Evolutionary conservation across 2,113 vertebrate species (phyloP).

Genomic region (Nanorana parkeri): DNA sequence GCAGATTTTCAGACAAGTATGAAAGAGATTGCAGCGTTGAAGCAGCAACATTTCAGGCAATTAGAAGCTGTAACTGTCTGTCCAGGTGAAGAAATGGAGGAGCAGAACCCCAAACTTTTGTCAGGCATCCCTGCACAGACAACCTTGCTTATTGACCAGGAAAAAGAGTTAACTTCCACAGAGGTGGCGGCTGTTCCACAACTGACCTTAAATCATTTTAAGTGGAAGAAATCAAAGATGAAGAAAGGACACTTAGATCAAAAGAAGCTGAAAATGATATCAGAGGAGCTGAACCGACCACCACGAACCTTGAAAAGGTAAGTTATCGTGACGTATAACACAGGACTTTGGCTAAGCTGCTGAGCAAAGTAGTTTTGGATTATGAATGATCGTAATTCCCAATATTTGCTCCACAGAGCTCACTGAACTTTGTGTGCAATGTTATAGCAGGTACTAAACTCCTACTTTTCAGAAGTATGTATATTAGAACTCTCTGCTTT

Average conservation of each 20-base stretch:
- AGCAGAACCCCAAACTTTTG: neutral
- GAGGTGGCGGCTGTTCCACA: slow-evolving; percentile 60
- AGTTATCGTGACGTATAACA: neutral
- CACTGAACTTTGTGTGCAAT: no score
- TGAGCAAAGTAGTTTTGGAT: no score
- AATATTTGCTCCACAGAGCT: no score
- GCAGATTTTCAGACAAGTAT: slow-evolving; percentile 68
- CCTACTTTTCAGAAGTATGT: no score
- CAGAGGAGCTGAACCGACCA: slow-evolving; percentile 63
- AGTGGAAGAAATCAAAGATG: slow-evolving; percentile 60
- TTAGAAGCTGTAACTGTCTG: neutral
- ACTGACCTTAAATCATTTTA: slow-evolving; percentile 57
- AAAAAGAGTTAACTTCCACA: slow-evolving; percentile 19
- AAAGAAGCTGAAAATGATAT: slow-evolving; percentile 61
- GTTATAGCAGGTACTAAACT: no score
- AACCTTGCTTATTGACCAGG: neutral
- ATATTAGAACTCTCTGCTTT: no score
- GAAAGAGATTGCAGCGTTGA: slow-evolving; percentile 67
- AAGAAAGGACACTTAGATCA: slow-evolving; percentile 56
- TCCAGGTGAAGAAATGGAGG: neutral
- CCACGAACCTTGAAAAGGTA: slow-evolving; percentile 66
- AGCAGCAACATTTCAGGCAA: slow-evolving; percentile 51
- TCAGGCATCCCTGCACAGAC: fast-evolving
- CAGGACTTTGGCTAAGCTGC: neutral
- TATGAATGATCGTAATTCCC: no score